Evolutionary conservation across 2,797 vertebrate species (phyloP).

Genomic region (Melanotaenia parkinsoni): DNA sequence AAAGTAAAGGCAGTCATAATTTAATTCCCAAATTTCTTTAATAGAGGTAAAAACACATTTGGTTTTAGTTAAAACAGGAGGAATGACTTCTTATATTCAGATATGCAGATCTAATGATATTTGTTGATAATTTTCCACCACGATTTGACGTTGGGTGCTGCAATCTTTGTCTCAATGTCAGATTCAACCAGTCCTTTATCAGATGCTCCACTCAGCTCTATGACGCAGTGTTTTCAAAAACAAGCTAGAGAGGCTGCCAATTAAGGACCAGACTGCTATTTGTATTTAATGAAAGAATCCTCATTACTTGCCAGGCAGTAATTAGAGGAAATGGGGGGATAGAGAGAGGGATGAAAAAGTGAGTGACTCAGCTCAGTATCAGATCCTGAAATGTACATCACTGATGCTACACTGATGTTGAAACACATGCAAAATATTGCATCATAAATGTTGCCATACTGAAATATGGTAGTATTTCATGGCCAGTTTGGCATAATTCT

Average conservation of each 20-base stretch:
- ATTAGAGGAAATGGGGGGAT: slow-evolving; percentile 53
- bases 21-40: too few species aligned
- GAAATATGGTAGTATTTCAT: background rate
- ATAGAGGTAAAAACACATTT: background rate
- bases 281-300: slow-evolving; percentile 64
- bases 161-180: background rate
- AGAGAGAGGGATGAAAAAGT: slow-evolving; percentile 25
- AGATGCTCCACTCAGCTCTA: slow-evolving; percentile 30
- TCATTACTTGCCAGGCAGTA: slow-evolving; percentile 68
- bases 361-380: slow-evolving; percentile 42
- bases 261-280: slow-evolving; percentile 71
- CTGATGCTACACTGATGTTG: slow-evolving; percentile 16
- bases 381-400: slow-evolving; percentile 10
- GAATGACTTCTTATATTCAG: too few species aligned
- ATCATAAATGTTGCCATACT: background rate
- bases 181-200: slow-evolving; percentile 29
- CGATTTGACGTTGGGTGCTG: background rate
- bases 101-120: background rate
- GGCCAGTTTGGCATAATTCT: too few species aligned
- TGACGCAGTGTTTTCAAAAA: slow-evolving; percentile 63
- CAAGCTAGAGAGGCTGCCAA: slow-evolving; percentile 63
- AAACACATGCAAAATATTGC: background rate
- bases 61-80: background rate
- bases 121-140: background rate
- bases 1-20: background rate